Evolutionary conservation across 35 echinoderm and acorn worm species (phyloP).

Genomic region (Ptychodera flava): DNA sequence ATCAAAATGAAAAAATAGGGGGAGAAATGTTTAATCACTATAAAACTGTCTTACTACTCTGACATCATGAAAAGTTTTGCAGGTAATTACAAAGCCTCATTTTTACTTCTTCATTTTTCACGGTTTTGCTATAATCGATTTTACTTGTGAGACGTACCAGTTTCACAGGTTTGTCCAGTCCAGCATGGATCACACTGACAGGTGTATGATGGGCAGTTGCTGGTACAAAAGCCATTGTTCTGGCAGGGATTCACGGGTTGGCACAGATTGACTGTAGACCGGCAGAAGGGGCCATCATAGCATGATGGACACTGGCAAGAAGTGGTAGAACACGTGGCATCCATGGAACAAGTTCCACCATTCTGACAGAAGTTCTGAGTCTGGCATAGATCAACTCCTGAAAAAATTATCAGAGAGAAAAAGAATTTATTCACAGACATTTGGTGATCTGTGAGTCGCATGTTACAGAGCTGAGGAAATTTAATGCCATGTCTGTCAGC

Average conservation of each 20-base stretch:
- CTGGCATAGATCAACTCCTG: conserved; percentile 59
- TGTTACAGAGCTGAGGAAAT: too few species aligned
- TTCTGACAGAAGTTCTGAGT: conserved; percentile 73
- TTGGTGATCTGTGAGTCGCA: too few species aligned
- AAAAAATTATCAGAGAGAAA: neutral
- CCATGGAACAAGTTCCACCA: conserved; percentile 35
- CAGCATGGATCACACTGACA: conserved; percentile 61
- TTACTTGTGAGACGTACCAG: conserved; percentile 53
- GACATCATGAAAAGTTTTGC: too few species aligned
- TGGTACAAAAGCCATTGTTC: conserved; percentile 51
- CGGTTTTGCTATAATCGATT: too few species aligned
- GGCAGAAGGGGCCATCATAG: conserved; percentile 49
- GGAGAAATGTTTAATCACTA: too few species aligned
- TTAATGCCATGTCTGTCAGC: too few species aligned
- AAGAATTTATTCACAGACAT: too few species aligned
- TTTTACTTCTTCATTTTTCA: too few species aligned
- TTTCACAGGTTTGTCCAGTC: conserved; percentile 55
- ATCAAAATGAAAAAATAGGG: too few species aligned
- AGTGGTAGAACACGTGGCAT: conserved; percentile 8
- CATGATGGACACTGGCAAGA: conserved; percentile 41
- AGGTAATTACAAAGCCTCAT: too few species aligned
- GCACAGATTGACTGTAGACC: conserved; percentile 24
- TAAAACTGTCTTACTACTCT: too few species aligned
- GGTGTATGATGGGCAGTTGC: conserved; percentile 23
- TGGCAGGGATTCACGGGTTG: conserved; percentile 40